Conservation (phyloP, 2,113 vertebrate species). For the Plectropomus leopardus region DNA sequence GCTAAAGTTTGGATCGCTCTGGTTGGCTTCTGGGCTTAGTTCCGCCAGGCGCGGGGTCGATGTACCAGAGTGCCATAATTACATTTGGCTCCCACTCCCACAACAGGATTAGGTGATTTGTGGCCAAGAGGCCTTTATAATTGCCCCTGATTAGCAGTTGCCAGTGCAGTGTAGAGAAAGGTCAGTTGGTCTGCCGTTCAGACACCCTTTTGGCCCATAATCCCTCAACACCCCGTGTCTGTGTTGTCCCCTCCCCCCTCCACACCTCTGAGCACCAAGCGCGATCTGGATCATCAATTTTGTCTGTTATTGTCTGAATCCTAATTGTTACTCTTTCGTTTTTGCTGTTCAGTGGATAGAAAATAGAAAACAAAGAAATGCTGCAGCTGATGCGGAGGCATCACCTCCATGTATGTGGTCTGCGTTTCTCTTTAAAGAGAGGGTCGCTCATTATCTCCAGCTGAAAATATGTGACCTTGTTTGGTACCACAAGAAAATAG, state of each 20-base stretch:
- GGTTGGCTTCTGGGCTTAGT: slow-evolving; percentile 65
- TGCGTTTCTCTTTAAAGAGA: slow-evolving; percentile 30
- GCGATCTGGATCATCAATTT: slow-evolving; percentile 38
- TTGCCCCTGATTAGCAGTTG: slow-evolving; percentile 80
- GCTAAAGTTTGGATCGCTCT: slow-evolving; percentile 48
- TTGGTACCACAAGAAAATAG: slow-evolving; percentile 74
- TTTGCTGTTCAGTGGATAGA: slow-evolving; percentile 19
- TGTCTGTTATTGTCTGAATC: slow-evolving; percentile 56
- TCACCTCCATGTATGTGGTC: slow-evolving; percentile 54
- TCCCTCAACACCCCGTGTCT: slow-evolving; percentile 54
- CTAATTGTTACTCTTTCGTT: slow-evolving; percentile 49
- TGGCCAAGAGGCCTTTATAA: slow-evolving; percentile 77
- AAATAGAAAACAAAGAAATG: slow-evolving; percentile 43
- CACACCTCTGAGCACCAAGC: slow-evolving; percentile 39
- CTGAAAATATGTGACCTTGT: slow-evolving; percentile 65
- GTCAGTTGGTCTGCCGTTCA: slow-evolving; percentile 75
- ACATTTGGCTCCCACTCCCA: slow-evolving; percentile 74
- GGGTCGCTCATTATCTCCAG: slow-evolving; percentile 62
- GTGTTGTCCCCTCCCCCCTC: slow-evolving; percentile 20
- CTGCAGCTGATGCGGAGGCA: slow-evolving; percentile 15
- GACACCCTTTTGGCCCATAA: slow-evolving; percentile 73
- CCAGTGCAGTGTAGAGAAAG: slow-evolving; percentile 70
- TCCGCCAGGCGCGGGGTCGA: slow-evolving; percentile 60
- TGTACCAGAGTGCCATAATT: slow-evolving; percentile 71
- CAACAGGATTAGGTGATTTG: slow-evolving; percentile 80